Evolutionary conservation across 37 sponge, comb jelly and placozoan genomes (phyloP), one percentile per base, ranked within the genome.

Genomic region (Tethya wilhelma): DNA sequence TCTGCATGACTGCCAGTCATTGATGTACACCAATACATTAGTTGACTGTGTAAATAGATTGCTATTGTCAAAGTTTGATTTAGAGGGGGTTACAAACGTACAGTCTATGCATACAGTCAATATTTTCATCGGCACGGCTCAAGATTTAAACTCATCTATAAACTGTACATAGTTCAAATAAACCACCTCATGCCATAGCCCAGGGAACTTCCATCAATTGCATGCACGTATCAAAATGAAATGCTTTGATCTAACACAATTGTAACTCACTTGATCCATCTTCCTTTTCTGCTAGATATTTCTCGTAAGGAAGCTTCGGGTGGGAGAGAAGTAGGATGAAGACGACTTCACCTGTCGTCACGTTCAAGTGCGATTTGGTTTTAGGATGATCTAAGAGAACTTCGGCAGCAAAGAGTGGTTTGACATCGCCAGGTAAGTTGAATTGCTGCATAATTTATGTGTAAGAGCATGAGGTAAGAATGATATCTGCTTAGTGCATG

Each of bases 241-340:
- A 62, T 14, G 26, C 63, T 62, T 23, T 23, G 7, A n/a, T 11
- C 63, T 8, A 14, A 26, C 29, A 14, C 19, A 62, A 40, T 68
- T 34, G 33, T 14, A 34, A n/a, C 41, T 68, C 41, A 68, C 41
- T 37, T 36, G 69, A 34, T 9, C 69, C 69, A 29, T 68, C 69
- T 39, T 74, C 79, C 36, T 86, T 86, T 67, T 86, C 79, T 4
- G 39, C 79, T 40, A 86, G 23, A 56, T 78, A 86, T 40, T 68
- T 42, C 20, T 43, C 65, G 11, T 79, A 30, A 3, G 86, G 86
- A 31, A 86, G 81, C 56, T 87, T 87, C 34, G 55, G 56, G 38
- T 87, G 87, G 25, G 53, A 38, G 20, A 80, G 56, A 19, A 79
- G 75, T 19, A 87, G 65, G 12, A 87, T 67, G 32, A 26, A 53